Conservation (phyloP, 1,140 invertebrate species). For the Camponotus floridanus region DNA sequence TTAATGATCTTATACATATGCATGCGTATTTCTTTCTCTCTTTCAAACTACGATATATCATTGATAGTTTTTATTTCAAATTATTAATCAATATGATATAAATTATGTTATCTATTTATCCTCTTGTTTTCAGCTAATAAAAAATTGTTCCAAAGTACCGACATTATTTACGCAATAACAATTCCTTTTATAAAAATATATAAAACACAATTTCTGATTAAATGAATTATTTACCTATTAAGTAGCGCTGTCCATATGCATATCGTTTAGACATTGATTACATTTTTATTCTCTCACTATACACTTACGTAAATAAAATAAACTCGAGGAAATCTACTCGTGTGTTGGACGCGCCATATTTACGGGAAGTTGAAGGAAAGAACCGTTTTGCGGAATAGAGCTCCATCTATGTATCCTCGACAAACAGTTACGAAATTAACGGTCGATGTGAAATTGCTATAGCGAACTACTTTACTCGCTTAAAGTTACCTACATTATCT, state of each 20-base stretch:
- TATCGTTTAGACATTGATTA: neutral
- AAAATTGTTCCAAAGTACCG: neutral
- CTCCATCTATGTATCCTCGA: conserved; percentile 14
- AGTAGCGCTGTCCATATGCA: neutral
- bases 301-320: too few species aligned
- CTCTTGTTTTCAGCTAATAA: neutral
- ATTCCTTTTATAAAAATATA: neutral
- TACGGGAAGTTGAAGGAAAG: neutral
- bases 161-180: neutral
- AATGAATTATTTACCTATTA: neutral
- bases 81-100: neutral
- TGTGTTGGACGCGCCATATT: neutral
- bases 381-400: neutral
- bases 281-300: neutral
- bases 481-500: conserved; percentile 60
- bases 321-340: neutral
- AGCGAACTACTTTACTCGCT: conserved; percentile 11
- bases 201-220: neutral
- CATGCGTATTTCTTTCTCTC: too few species aligned
- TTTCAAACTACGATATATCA: too few species aligned
- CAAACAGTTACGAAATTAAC: neutral
- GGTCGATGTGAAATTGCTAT: conserved; percentile 26
- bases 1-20: too few species aligned
- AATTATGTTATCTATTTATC: neutral
- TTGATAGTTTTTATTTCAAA: neutral